phyloP scores from a whole-genome alignment of 1,140 invertebrate species.

The Diabrotica virgifera region DNA sequence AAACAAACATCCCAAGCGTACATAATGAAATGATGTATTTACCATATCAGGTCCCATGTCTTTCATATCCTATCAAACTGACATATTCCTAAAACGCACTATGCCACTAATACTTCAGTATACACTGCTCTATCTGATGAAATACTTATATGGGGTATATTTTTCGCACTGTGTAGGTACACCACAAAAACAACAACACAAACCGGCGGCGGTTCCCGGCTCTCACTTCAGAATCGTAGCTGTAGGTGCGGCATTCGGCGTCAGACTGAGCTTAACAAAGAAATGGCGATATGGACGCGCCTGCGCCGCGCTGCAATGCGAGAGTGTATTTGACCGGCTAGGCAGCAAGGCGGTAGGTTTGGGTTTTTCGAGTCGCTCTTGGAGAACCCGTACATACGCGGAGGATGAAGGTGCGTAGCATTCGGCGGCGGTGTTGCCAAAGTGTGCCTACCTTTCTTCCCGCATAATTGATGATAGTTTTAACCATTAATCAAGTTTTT shows the following conservation, averaged over 20 bases:
- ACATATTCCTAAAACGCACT: constrained; percentile 11
- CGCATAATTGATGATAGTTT: too few relatives aligned
- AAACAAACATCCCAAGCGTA: constrained; percentile 53
- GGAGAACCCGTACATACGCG: neutral
- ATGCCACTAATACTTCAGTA: neutral
- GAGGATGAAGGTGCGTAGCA: constrained; percentile 4
- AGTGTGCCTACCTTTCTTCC: neutral
- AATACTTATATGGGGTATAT: neutral
- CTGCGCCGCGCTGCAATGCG: constrained; percentile 30
- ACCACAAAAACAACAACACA: constrained; percentile 52
- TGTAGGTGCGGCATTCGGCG: constrained; percentile 34
- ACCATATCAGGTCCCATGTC: constrained; percentile 75
- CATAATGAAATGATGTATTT: constrained; percentile 48
- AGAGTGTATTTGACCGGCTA: constrained; percentile 13
- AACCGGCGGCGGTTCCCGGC: constrained; percentile 63
- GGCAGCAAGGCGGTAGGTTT: neutral
- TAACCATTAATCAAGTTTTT: too few relatives aligned
- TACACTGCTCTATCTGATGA: too few relatives aligned
- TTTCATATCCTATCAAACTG: constrained; percentile 58
- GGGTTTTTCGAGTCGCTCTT: neutral
- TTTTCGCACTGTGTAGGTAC: neutral
- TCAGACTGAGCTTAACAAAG: constrained; percentile 40
- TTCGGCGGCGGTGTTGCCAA: neutral
- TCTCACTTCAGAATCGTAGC: constrained; percentile 54
- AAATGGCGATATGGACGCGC: constrained; percentile 26